These are phyloP conservation scores for Lordiphosa clarofinis DNA, from an alignment of 1,140 invertebrate species.

Conservation along the genomic window DNA sequence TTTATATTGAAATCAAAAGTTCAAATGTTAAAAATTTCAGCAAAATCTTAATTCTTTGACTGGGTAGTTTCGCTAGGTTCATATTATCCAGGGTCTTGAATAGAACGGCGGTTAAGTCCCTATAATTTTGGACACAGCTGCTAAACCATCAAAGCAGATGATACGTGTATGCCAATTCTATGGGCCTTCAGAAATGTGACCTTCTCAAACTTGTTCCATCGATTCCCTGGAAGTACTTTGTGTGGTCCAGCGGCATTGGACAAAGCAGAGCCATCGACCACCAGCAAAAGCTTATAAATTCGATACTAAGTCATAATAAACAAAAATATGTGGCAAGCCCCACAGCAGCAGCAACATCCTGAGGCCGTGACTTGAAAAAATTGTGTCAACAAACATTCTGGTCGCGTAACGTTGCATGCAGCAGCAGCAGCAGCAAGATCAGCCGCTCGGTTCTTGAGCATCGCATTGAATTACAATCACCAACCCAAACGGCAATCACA, in stretches of 20 bases:
- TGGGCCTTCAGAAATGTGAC: no score
- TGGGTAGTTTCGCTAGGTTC: no score
- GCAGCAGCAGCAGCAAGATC: slow-evolving; percentile 10
- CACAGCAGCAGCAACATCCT: slow-evolving; percentile 14
- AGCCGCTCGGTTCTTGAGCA: neutral
- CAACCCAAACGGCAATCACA: slow-evolving; percentile 13
- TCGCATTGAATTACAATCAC: slow-evolving; percentile 48
- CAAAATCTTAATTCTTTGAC: no score
- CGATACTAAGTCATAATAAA: slow-evolving; percentile 43
- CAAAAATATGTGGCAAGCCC: slow-evolving; percentile 17
- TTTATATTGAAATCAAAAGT: no score
- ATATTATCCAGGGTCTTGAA: no score
- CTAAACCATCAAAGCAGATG: no score
- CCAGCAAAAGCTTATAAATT: slow-evolving; percentile 53
- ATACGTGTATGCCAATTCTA: no score
- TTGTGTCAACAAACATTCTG: slow-evolving; percentile 62
- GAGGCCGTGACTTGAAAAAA: neutral
- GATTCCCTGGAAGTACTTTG: slow-evolving; percentile 40
- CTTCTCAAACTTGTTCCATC: neutral
- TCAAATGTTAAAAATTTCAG: no score
- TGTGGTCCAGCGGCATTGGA: slow-evolving; percentile 66
- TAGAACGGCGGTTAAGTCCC: no score
- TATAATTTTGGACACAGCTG: no score
- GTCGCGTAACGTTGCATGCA: slow-evolving; percentile 36
- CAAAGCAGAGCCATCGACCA: slow-evolving; percentile 47